phyloP scores from a whole-genome alignment of 2,797 vertebrate species.

The Vultur gryphus region DNA sequence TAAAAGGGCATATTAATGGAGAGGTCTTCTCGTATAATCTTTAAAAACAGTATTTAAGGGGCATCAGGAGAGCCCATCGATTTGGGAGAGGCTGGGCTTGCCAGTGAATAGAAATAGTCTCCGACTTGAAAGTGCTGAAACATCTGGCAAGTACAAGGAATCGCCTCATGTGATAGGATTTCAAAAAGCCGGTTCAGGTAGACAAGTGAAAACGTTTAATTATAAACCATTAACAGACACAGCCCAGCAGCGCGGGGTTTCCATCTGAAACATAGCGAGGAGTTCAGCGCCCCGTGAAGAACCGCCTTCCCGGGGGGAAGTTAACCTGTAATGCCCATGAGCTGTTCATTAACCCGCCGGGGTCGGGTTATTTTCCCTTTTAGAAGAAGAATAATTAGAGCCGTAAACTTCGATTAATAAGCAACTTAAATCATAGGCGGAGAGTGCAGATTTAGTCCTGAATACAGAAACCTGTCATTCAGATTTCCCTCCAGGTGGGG shows the following conservation, averaged over 20 bases:
- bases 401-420: constrained; percentile 54
- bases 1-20: background rate
- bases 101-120: background rate
- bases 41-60: background rate
- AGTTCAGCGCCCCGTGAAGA: constrained; percentile 50
- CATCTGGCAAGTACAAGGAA: background rate
- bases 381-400: constrained; percentile 46
- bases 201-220: constrained; percentile 6
- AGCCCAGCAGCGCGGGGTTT: background rate
- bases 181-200: constrained; percentile 14
- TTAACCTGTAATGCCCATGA: constrained; percentile 12
- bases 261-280: background rate
- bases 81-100: background rate
- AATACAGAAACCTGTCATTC: background rate
- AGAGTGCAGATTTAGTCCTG: background rate
- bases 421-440: background rate
- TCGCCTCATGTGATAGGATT: background rate
- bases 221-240: constrained; percentile 58
- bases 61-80: background rate
- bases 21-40: background rate
- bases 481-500: background rate
- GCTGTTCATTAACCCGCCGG: constrained; percentile 73
- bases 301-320: background rate
- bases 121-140: background rate
- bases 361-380: constrained; percentile 37